Percentiles rank a stretch among this genome's conserved stretches.
Conservation (phyloP, 2,797 vertebrate genomes). For the Pipistrellus pipistrellus region DNA sequence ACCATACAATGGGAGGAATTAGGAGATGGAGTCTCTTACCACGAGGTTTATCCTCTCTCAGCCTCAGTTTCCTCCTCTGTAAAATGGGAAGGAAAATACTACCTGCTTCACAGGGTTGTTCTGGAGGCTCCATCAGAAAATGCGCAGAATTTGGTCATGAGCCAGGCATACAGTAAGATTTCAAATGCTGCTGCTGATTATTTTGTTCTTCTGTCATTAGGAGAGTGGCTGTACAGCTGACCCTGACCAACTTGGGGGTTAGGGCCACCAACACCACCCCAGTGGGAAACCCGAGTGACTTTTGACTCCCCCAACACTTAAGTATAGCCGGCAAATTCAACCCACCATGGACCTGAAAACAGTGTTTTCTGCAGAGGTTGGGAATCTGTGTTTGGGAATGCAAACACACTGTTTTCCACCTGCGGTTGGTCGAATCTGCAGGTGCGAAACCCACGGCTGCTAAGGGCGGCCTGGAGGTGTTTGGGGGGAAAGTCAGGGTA, state of each 20-base stretch:
- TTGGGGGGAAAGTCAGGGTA: not conserved
- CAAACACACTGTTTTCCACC: not conserved
- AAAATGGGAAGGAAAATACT: constrained; percentile 14
- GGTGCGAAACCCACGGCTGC: not conserved
- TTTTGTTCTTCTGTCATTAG: not conserved
- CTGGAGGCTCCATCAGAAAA: not conserved
- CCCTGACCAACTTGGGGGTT: no score
- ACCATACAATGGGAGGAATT: not conserved
- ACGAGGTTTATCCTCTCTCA: not conserved
- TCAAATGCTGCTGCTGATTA: not conserved
- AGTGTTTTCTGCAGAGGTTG: not conserved
- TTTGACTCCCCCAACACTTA: not conserved
- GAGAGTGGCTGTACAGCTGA: not conserved
- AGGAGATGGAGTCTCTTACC: not conserved
- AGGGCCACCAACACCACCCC: not conserved
- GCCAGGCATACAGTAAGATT: not conserved
- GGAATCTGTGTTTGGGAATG: not conserved
- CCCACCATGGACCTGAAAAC: not conserved
- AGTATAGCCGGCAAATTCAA: not conserved
- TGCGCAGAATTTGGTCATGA: not conserved
- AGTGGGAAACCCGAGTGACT: not conserved
- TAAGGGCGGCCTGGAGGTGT: not conserved
- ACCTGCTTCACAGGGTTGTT: not conserved
- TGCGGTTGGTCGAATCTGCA: not conserved
- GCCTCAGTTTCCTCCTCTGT: not conserved